These are phyloP conservation scores for Myotis yumanensis DNA, from an alignment of 2,113 vertebrate genomes.

Conservation along the genomic window DNA sequence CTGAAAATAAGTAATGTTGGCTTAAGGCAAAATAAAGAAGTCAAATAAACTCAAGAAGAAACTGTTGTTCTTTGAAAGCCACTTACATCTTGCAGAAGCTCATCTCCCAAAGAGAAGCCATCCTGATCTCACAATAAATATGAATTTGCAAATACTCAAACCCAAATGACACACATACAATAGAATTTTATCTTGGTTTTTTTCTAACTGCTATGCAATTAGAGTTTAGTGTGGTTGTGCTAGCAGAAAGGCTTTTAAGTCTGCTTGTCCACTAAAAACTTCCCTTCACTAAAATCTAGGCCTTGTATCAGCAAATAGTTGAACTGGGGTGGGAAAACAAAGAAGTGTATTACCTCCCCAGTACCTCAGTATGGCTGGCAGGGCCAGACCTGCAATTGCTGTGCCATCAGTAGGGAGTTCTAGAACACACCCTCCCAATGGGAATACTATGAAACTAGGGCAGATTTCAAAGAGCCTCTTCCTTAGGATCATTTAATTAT, in stretches of 20 bases:
- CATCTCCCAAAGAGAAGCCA: not conserved
- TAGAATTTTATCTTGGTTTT: not conserved
- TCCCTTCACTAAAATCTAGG: not conserved
- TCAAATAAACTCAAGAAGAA: constrained; percentile 34
- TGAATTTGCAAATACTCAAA: not conserved
- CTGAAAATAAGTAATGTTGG: constrained; percentile 30
- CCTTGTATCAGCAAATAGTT: not conserved
- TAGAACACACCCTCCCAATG: not conserved
- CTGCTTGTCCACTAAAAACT: not conserved
- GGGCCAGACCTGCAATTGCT: not conserved
- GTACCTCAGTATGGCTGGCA: not conserved
- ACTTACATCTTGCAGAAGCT: not conserved
- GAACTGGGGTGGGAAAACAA: not conserved
- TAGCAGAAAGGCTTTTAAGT: not conserved
- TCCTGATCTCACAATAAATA: not conserved
- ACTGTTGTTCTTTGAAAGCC: not conserved
- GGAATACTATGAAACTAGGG: not conserved
- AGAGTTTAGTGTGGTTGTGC: not conserved
- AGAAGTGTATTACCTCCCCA: not conserved
- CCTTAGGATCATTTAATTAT: not conserved
- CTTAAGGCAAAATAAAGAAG: constrained; percentile 18
- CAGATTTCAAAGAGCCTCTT: constrained; percentile 6
- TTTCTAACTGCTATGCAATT: not conserved
- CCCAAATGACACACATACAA: not conserved
- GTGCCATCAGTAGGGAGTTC: not conserved